Evolutionary conservation across 1,140 invertebrate species (phyloP).

Genomic region (Anoplolepis gracilipes): DNA sequence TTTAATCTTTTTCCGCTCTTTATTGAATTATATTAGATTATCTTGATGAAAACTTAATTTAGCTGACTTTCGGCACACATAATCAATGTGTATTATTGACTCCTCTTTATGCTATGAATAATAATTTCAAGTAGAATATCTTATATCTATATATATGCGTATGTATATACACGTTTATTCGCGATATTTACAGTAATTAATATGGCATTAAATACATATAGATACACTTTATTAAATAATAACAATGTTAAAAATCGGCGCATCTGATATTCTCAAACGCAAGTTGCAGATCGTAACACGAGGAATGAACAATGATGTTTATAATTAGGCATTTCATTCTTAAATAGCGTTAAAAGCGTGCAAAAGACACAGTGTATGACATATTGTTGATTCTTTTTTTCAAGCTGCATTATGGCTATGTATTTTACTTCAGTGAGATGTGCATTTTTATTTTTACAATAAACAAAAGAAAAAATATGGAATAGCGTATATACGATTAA

Average conservation of each 20-base stretch:
- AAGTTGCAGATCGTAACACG: conserved; percentile 54
- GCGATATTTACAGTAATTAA: conserved; percentile 79
- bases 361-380: conserved; percentile 23
- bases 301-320: conserved; percentile 38
- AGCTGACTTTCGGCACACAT: conserved; percentile 54
- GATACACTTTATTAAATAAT: conserved; percentile 77
- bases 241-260: conserved; percentile 63
- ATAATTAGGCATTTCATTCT: conserved; percentile 2
- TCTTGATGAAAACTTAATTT: conserved; percentile 30
- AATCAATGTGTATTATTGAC: conserved; percentile 63
- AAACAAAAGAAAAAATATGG: background rate
- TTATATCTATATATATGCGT: conserved; percentile 56
- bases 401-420: conserved; percentile 20
- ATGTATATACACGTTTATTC: conserved; percentile 72
- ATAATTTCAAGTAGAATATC: conserved; percentile 27
- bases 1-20: background rate
- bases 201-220: conserved; percentile 80
- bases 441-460: conserved; percentile 41
- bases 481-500: conserved; percentile 18
- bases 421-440: conserved; percentile 8
- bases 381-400: conserved; percentile 41
- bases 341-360: conserved; percentile 46
- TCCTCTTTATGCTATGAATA: conserved; percentile 13
- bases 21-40: conserved; percentile 22
- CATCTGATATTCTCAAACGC: conserved; percentile 59